Conservation (phyloP, 2,888 invertebrate species). For the Aphrophora alni region DNA sequence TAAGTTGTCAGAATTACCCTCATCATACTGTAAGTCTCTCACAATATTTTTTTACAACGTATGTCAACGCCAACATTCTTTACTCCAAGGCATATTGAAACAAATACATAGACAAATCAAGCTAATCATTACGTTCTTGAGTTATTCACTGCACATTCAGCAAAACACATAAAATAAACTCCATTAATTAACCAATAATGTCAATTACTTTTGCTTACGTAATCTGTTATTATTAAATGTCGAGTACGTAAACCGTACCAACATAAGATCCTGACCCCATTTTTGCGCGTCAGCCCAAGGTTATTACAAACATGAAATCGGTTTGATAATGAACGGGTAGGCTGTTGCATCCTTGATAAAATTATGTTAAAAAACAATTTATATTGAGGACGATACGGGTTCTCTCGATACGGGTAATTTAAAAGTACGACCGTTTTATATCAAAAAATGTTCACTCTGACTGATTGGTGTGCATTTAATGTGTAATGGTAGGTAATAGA, state of each 20-base stretch:
- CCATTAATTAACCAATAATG: neutral
- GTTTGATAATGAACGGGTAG: neutral
- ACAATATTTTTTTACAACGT: too few species aligned
- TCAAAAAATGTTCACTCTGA: too few species aligned
- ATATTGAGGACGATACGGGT: neutral
- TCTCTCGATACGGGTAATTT: neutral
- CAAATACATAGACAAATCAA: neutral
- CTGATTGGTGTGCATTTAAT: too few species aligned
- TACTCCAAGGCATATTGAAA: neutral
- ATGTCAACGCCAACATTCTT: too few species aligned
- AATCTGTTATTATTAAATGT: neutral
- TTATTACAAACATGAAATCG: neutral
- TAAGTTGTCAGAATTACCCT: too few species aligned
- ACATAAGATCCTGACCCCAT: neutral
- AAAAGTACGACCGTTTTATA: neutral
- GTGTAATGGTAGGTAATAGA: too few species aligned
- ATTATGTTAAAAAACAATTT: neutral
- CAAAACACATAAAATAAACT: neutral
- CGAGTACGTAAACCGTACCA: too few species aligned
- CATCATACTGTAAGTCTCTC: too few species aligned
- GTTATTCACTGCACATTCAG: neutral
- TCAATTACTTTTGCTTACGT: neutral
- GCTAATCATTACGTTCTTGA: neutral
- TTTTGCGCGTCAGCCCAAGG: neutral
- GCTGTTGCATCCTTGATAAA: neutral